Evolutionary conservation across 2,797 vertebrate genomes (phyloP).

Genomic region (Chromis chromis): DNA sequence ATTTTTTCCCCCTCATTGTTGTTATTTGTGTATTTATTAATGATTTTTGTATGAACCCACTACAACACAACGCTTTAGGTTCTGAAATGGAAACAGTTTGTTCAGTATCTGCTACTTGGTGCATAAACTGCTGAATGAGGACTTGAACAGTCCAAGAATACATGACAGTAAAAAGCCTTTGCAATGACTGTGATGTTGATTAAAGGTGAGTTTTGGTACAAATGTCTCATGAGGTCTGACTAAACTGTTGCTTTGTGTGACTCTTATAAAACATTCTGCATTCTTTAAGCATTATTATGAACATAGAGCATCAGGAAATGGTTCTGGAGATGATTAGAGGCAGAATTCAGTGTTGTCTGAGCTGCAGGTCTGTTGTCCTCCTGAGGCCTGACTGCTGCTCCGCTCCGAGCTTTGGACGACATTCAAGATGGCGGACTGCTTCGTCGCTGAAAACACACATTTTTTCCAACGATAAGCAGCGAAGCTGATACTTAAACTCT

Average conservation of each 20-base stretch:
- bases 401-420: background rate
- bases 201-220: background rate
- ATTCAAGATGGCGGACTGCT: slow-evolving; percentile 44
- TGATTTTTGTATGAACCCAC: background rate
- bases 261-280: no score
- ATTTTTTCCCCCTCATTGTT: background rate
- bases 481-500: accelerated
- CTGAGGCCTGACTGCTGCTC: no score
- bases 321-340: no score
- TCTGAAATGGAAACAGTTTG: background rate
- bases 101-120: background rate
- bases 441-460: background rate
- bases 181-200: background rate
- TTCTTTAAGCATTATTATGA: no score
- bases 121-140: background rate
- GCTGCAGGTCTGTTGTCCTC: no score
- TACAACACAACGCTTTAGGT: background rate
- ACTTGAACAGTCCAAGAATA: background rate
- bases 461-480: accelerated
- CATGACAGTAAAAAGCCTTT: background rate
- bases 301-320: no score
- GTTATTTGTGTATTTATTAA: background rate
- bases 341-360: no score
- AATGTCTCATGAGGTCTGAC: no score
- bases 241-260: no score